These are phyloP conservation scores for Neolamprologus modestus DNA, from an alignment of 2,113 vertebrate species.

Conservation along the genomic window DNA sequence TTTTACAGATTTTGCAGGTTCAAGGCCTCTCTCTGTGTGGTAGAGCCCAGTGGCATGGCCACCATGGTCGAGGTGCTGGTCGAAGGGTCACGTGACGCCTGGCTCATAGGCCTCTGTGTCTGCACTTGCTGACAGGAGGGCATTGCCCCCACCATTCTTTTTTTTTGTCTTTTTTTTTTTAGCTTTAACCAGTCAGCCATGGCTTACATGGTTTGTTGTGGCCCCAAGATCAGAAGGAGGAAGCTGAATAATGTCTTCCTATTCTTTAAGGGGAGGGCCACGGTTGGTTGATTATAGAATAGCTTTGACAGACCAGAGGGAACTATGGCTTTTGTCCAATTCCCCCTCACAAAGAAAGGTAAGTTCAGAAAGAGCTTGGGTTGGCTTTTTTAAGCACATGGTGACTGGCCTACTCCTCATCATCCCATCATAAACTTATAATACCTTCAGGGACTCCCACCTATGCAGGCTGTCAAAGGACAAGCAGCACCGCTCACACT, in stretches of 20 bases:
- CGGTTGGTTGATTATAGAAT: slow-evolving; percentile 76
- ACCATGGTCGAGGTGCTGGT: slow-evolving; percentile 43
- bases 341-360: slow-evolving; percentile 64
- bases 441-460: slow-evolving; percentile 49
- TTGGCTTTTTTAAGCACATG: slow-evolving; percentile 61
- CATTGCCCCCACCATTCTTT: slow-evolving; percentile 60
- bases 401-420: slow-evolving; percentile 51
- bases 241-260: slow-evolving; percentile 80
- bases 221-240: slow-evolving; percentile 75
- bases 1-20: slow-evolving; percentile 15
- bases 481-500: background rate
- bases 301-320: slow-evolving; percentile 73
- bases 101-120: slow-evolving; percentile 56
- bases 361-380: slow-evolving; percentile 57
- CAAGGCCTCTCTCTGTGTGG: slow-evolving; percentile 52
- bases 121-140: slow-evolving; percentile 58
- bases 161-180: background rate
- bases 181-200: slow-evolving; percentile 72
- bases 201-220: slow-evolving; percentile 75
- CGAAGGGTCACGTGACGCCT: slow-evolving; percentile 36
- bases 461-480: slow-evolving; percentile 31
- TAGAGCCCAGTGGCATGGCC: slow-evolving; percentile 25
- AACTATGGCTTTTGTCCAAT: slow-evolving; percentile 76
- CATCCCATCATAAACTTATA: slow-evolving; percentile 55
- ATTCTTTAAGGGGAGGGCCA: slow-evolving; percentile 73